phyloP scores from a whole-genome alignment of 2,797 vertebrate species.

The Enteromius fasciolatus region DNA sequence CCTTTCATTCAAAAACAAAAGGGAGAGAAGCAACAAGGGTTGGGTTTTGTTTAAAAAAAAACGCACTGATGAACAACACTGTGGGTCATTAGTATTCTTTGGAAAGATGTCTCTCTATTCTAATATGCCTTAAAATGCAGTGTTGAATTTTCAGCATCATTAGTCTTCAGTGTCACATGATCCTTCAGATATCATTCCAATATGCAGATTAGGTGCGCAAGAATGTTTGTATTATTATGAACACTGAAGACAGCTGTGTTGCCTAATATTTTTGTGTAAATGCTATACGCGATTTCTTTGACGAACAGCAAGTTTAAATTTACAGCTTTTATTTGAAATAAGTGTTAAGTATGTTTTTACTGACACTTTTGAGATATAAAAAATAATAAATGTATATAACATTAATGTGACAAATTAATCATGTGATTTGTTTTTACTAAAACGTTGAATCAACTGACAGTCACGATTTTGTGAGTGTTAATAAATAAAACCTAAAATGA shows the following conservation, averaged over 20 bases:
- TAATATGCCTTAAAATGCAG: not conserved
- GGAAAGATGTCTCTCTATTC: not conserved
- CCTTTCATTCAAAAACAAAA: conserved; percentile 2
- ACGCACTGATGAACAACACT: not conserved
- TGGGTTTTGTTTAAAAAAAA: not conserved
- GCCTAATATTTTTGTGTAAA: not conserved
- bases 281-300: not conserved
- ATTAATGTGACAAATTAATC: not conserved
- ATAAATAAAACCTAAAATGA: not conserved
- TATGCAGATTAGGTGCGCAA: not conserved
- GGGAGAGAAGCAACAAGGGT: not conserved
- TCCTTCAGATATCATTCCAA: not conserved
- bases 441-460: not conserved
- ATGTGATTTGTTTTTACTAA: not conserved
- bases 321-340: not conserved
- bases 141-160: not conserved
- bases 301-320: not conserved
- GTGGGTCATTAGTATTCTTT: not conserved
- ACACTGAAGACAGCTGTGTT: not conserved
- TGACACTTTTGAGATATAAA: not conserved
- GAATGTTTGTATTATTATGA: not conserved
- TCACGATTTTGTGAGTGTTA: not conserved
- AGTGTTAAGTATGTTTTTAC: not conserved
- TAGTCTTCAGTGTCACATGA: not conserved
- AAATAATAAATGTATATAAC: not conserved